Percentiles rank a stretch among this genome's conserved stretches.
phyloP scores from a whole-genome alignment of 1,140 invertebrate species.

The Hycleus cichorii region DNA sequence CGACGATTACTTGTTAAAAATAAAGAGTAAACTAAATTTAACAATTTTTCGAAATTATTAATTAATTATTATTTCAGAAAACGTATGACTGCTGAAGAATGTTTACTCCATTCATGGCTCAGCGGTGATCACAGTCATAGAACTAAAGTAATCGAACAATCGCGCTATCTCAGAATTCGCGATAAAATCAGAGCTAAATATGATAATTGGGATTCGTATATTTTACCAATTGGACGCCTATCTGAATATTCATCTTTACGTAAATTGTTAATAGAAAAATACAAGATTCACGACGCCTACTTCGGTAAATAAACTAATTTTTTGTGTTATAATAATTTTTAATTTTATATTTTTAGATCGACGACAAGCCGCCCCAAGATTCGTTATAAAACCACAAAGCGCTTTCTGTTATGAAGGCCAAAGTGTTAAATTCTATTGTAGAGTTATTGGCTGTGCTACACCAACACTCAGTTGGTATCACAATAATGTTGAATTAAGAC shows the following conservation, averaged over 20 bases:
- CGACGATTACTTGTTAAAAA: conserved; percentile 83
- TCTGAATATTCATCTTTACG: conserved; percentile 96
- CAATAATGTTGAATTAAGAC: conserved; percentile 87
- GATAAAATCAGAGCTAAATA: conserved; percentile 81
- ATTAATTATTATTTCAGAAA: conserved; percentile 55
- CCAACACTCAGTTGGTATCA: conserved; percentile 94
- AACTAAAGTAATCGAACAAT: conserved; percentile 69
- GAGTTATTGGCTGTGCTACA: conserved; percentile 88
- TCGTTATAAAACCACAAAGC: conserved; percentile 92
- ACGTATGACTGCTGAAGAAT: conserved; percentile 96
- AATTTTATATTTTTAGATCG: conserved; percentile 60
- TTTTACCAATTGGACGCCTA: conserved; percentile 89
- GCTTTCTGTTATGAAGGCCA: conserved; percentile 96
- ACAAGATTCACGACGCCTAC: conserved; percentile 90
- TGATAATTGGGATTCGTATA: conserved; percentile 85
- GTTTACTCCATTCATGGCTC: conserved; percentile 91
- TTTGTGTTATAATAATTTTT: not conserved
- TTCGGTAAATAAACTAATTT: conserved; percentile 62
- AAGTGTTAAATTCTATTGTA: conserved; percentile 94
- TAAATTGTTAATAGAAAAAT: conserved; percentile 93
- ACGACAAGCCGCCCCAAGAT: conserved; percentile 92
- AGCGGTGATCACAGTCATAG: conserved; percentile 70
- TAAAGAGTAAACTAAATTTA: conserved; percentile 63
- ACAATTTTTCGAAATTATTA: not conserved
- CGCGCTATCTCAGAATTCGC: conserved; percentile 78